Percentiles rank a stretch among this genome's conserved stretches.
phyloP scores from a whole-genome alignment of 37 sponge, comb jelly and placozoan species.

The Agelas oroides region DNA sequence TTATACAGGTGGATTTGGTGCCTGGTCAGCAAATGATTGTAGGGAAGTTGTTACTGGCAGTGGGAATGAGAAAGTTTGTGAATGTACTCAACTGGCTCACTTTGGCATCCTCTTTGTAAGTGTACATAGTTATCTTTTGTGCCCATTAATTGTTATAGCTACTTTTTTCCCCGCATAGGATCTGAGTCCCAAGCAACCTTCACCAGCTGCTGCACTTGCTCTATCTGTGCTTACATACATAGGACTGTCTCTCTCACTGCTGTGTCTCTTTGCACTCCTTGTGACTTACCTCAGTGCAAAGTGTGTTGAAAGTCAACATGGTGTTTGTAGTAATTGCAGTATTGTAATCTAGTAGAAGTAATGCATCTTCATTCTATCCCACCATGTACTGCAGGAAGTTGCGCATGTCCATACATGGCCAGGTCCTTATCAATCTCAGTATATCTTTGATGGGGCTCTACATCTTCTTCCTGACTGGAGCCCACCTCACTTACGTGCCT shows the following conservation, averaged over 20 bases:
- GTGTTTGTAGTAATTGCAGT: neutral
- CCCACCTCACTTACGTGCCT: neutral
- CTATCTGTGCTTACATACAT: neutral
- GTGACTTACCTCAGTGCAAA: slow-evolving; percentile 8
- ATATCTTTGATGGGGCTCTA: slow-evolving; percentile 48
- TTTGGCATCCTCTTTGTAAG: slow-evolving; percentile 47
- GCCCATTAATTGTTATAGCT: neutral
- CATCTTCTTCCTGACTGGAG: slow-evolving; percentile 30
- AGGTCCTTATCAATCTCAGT: slow-evolving; percentile 40
- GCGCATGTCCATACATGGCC: slow-evolving; percentile 5
- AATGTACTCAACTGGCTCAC: slow-evolving; percentile 27
- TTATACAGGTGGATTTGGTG: slow-evolving; percentile 7
- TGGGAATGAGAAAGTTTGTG: neutral
- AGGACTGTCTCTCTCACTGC: slow-evolving; percentile 1
- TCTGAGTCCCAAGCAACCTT: slow-evolving; percentile 1
- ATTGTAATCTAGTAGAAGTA: neutral
- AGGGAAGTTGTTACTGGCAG: neutral
- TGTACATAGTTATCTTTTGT: neutral
- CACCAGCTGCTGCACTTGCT: neutral
- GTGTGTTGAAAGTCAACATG: too few relatives aligned
- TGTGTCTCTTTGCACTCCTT: slow-evolving; percentile 14
- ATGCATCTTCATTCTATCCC: too few relatives aligned
- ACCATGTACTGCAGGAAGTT: slow-evolving; percentile 12
- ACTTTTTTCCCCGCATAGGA: slow-evolving; percentile 7
- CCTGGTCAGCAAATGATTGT: slow-evolving; percentile 4